A percentile compares a stretch with the other conserved stretches of the same genome.
phyloP scores from a whole-genome alignment of 2,888 invertebrate genomes.

The Tethea ocularis region DNA sequence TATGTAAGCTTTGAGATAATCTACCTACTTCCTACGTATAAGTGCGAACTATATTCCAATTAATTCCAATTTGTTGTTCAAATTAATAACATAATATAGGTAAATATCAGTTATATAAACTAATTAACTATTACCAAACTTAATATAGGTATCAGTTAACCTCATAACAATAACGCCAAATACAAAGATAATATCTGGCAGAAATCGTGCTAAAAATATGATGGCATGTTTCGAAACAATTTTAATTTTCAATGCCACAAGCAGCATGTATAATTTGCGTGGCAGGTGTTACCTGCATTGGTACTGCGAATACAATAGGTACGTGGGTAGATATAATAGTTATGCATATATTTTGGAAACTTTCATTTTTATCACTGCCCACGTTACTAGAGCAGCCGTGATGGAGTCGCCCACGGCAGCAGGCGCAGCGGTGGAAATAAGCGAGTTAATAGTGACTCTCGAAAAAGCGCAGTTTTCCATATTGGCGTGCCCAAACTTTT shows the following conservation, averaged over 20 bases:
- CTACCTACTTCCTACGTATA: neutral
- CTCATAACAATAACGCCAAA: slow-evolving; percentile 14
- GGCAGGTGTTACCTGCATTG: slow-evolving; percentile 52
- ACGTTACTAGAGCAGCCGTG: slow-evolving; percentile 25
- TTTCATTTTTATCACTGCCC: slow-evolving; percentile 60
- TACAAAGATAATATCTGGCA: slow-evolving; percentile 26
- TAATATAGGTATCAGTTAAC: slow-evolving; percentile 15
- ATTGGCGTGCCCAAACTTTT: slow-evolving; percentile 41
- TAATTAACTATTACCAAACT: neutral
- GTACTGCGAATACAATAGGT: slow-evolving; percentile 40
- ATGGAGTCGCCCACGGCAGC: slow-evolving; percentile 14
- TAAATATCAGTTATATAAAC: neutral
- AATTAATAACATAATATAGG: too few relatives aligned
- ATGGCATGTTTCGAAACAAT: slow-evolving; percentile 56
- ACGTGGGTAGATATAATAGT: slow-evolving; percentile 18
- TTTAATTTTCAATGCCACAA: slow-evolving; percentile 63
- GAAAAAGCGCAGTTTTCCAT: slow-evolving; percentile 24
- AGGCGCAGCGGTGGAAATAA: neutral
- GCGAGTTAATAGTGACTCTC: slow-evolving; percentile 21
- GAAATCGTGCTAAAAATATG: slow-evolving; percentile 60
- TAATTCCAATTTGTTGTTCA: too few relatives aligned
- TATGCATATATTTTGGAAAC: slow-evolving; percentile 26
- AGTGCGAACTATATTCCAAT: too few relatives aligned
- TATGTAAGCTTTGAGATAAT: neutral
- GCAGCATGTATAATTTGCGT: slow-evolving; percentile 52